Base-by-base conservation (phyloP, 1,140 invertebrate genomes). In the Drosophila auraria region DNA sequence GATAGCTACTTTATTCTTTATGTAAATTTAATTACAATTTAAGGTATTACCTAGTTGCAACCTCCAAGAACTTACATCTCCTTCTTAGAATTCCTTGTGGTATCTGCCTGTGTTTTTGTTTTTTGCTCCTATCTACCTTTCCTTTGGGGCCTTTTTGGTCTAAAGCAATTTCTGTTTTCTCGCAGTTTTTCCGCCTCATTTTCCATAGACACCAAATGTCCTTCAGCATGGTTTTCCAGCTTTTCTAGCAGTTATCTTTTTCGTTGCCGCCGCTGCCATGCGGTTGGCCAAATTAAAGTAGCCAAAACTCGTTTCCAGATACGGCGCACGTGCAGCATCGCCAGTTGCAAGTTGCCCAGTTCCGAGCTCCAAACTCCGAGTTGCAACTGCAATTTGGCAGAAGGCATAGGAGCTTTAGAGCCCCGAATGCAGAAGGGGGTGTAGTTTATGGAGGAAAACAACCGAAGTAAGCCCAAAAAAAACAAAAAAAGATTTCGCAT, bases 151-250 rank as follows among this genome's bases (percentile, higher is more conserved):
- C n/a, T 36, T 61, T 80, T 70, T 44, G 58, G 27, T 66, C 36
- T 61, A 40, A 47, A 25, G 53, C 72, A 33, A 40, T 76, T 57
- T 70, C 20, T 38, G 36, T 65, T 64, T 83, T 81, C 65, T 78
- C 78, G 78, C 69, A 74, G 87, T 89, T 89, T 89, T 89, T 84
- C 86, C 69, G 87, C 78, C 83, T 84, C 83, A 89, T 87, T 87
- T 83, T 68, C 78, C 33, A 61, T 68, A 69, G 84, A 89, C 77
- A 69, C 69, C 59, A 60, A 69, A 84, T 87, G 83, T 87, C 83
- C 83, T 87, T 87, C 84, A 87, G 83, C 77, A 51, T 40, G 61
- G 45, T 44, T 81, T 63, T 58, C 23, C 54, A 72, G 49, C 62
- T 38, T 68, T 71, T 78, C 60, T 61, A 70, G 47, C 44, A 78